phyloP scores from a whole-genome alignment of 2,797 vertebrate species.

The Buceros bicornis region DNA sequence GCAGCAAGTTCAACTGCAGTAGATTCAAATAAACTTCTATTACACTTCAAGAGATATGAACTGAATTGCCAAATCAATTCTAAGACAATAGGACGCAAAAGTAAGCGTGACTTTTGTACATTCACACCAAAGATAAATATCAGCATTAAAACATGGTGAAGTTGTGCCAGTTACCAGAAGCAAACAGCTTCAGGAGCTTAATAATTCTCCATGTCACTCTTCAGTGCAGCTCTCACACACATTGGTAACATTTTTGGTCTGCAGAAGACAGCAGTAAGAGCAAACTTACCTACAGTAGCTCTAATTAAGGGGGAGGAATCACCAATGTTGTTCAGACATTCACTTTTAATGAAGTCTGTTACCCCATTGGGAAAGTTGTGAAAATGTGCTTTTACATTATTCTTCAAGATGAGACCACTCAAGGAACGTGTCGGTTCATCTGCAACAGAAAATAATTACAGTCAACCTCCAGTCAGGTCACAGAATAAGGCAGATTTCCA shows the following conservation, averaged over 20 bases:
- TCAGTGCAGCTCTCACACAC: background rate
- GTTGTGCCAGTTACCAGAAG: background rate
- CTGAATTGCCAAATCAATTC: background rate
- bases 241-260: background rate
- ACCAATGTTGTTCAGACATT: conserved; percentile 96
- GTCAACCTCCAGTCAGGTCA: background rate
- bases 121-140: background rate
- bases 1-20: background rate
- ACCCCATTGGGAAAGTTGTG: conserved; percentile 96
- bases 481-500: background rate
- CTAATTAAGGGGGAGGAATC: conserved; percentile 96
- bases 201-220: background rate
- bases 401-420: conserved; percentile 97
- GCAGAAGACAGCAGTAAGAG: background rate
- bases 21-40: background rate
- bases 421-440: conserved; percentile 98
- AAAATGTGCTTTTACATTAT: conserved; percentile 98
- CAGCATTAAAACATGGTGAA: background rate
- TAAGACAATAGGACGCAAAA: background rate
- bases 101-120: background rate
- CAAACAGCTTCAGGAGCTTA: background rate
- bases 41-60: background rate
- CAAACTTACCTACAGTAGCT: conserved; percentile 94
- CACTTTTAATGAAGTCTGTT: conserved; percentile 96
- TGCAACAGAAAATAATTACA: conserved; percentile 72